Conservation (phyloP, 2,888 invertebrate species). For the Eupithecia abbreviata region DNA sequence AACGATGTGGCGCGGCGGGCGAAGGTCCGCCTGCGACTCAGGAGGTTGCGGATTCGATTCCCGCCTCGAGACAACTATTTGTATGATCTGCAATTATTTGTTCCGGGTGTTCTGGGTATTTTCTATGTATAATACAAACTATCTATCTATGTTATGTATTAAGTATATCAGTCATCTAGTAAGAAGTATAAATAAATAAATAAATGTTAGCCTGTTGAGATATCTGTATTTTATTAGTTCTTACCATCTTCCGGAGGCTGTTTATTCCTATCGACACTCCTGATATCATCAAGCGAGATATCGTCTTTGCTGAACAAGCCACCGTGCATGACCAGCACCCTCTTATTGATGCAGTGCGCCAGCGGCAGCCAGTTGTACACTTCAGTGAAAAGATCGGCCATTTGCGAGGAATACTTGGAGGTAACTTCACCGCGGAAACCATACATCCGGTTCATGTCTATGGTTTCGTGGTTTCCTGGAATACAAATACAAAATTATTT, state of each 20-base stretch:
- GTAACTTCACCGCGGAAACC: slow-evolving; percentile 99
- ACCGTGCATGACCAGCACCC: slow-evolving; percentile 96
- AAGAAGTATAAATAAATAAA: no score
- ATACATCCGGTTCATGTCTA: slow-evolving; percentile 99
- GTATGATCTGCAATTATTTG: no score
- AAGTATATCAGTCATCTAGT: no score
- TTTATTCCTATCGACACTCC: slow-evolving; percentile 93
- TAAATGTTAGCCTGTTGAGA: no score
- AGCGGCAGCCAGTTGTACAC: slow-evolving; percentile 99
- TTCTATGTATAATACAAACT: no score
- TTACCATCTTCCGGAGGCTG: slow-evolving; percentile 98
- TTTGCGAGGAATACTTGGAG: slow-evolving; percentile 96
- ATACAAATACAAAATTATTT: neutral
- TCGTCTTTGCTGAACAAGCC: slow-evolving; percentile 97
- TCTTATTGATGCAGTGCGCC: slow-evolving; percentile 95
- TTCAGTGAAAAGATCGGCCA: slow-evolving; percentile 99
- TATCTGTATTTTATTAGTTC: slow-evolving; percentile 26
- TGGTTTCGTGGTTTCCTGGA: slow-evolving; percentile 98
- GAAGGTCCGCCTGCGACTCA: no score
- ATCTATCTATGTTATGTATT: no score
- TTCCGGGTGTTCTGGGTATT: no score
- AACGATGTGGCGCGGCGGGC: no score
- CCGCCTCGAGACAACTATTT: no score
- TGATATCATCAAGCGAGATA: slow-evolving; percentile 96
- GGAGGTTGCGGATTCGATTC: no score